phyloP scores from a whole-genome alignment of 2,113 vertebrate species.

The Alethe diademata region DNA sequence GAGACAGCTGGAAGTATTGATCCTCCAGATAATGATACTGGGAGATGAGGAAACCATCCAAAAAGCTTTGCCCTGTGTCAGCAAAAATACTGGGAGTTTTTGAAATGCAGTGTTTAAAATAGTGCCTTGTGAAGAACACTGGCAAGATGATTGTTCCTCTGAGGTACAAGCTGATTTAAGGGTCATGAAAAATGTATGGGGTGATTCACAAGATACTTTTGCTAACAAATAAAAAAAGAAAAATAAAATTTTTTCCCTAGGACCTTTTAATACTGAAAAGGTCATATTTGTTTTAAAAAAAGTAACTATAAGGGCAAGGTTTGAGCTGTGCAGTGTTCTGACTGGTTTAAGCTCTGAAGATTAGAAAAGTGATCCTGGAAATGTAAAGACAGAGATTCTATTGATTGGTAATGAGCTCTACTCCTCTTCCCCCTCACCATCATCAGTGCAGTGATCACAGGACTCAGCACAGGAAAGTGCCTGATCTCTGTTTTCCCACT shows the following conservation, averaged over 20 bases:
- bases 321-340: neutral
- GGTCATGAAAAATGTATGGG: neutral
- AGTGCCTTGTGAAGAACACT: neutral
- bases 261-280: neutral
- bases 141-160: neutral
- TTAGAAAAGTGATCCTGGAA: neutral
- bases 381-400: neutral
- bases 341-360: neutral
- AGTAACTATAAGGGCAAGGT: rapidly evolving
- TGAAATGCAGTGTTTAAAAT: neutral
- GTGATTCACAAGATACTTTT: neutral
- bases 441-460: neutral
- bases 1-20: neutral
- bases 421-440: rapidly evolving
- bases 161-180: neutral
- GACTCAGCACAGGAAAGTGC: neutral
- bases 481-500: neutral
- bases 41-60: neutral
- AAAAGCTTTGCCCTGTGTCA: neutral
- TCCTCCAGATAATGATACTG: neutral
- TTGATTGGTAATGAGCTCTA: neutral
- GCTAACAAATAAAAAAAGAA: rapidly evolving
- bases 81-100: neutral
- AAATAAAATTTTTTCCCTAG: neutral
- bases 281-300: neutral